A percentile compares a stretch with the other conserved stretches of the same genome.
phyloP scores from a whole-genome alignment of 2,888 invertebrate species.

The Andrena trimmerana region DNA sequence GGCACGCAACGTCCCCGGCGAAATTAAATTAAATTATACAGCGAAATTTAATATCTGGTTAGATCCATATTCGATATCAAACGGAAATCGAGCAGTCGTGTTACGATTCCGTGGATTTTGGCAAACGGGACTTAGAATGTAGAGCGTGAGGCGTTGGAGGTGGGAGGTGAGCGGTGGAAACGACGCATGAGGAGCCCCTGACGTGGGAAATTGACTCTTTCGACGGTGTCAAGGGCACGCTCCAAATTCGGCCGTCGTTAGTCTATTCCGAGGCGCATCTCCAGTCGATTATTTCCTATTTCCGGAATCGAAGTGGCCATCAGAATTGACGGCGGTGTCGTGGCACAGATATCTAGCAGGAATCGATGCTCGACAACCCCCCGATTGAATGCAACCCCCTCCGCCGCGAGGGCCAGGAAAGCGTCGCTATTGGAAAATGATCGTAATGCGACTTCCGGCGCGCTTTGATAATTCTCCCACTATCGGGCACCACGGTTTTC shows the following conservation, averaged over 20 bases:
- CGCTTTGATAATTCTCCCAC: slow-evolving; percentile 31
- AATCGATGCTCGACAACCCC: slow-evolving; percentile 27
- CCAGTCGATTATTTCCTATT: slow-evolving; percentile 50
- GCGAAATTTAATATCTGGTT: no score
- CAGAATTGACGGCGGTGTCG: slow-evolving; percentile 34
- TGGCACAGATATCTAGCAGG: slow-evolving; percentile 34
- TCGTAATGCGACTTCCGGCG: slow-evolving; percentile 49
- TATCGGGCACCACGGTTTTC: background rate
- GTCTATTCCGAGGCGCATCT: slow-evolving; percentile 32
- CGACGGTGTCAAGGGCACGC: slow-evolving; percentile 50
- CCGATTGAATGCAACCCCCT: slow-evolving; percentile 23
- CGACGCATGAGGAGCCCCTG: background rate
- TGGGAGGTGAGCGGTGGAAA: background rate
- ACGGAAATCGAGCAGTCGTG: background rate
- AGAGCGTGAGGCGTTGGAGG: background rate
- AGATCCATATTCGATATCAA: background rate
- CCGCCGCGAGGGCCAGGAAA: slow-evolving; percentile 9
- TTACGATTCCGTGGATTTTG: slow-evolving; percentile 3
- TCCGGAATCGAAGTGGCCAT: slow-evolving; percentile 53
- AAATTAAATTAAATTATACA: no score
- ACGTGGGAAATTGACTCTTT: slow-evolving; percentile 39
- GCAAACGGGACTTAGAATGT: background rate
- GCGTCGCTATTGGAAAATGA: slow-evolving; percentile 50
- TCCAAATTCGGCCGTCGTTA: slow-evolving; percentile 35
- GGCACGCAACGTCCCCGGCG: no score